Evolutionary conservation across 2,113 vertebrate species (phyloP).

Genomic region (Nycticorax nycticorax): DNA sequence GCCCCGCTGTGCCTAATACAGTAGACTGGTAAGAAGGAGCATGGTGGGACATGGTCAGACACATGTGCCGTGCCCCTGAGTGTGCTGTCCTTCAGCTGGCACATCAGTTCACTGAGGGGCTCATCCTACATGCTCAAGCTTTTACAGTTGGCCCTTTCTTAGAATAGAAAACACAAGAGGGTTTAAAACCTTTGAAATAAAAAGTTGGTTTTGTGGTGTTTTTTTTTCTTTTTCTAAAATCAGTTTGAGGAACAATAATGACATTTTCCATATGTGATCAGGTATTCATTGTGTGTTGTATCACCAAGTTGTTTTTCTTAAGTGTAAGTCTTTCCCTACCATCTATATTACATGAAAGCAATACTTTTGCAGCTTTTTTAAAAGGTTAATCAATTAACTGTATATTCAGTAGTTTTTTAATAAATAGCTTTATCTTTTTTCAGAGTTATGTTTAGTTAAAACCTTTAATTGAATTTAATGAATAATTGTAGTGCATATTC

Average conservation of each 20-base stretch:
- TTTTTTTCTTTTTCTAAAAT: neutral
- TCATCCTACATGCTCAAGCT: constrained; percentile 32
- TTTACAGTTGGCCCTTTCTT: constrained; percentile 9
- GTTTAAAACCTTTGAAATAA: neutral
- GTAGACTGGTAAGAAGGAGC: neutral
- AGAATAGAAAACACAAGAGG: neutral
- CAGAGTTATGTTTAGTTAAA: neutral
- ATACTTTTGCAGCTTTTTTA: neutral
- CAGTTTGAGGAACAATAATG: neutral
- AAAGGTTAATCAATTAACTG: constrained; percentile 2
- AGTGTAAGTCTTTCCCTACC: neutral
- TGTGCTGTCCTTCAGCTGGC: constrained; percentile 76
- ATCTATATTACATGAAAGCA: neutral
- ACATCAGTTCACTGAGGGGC: constrained; percentile 77
- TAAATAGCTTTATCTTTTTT: neutral
- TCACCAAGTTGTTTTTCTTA: neutral
- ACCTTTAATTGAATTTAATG: neutral
- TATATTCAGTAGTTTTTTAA: neutral
- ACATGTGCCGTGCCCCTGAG: constrained; percentile 73
- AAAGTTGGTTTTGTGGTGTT: neutral
- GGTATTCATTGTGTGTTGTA: neutral
- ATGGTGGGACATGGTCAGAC: neutral
- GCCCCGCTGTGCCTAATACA: constrained; percentile 69
- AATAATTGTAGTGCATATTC: neutral
- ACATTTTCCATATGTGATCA: neutral